phyloP scores from a whole-genome alignment of 2,888 invertebrate genomes.

The Pardosa pseudoannulata region DNA sequence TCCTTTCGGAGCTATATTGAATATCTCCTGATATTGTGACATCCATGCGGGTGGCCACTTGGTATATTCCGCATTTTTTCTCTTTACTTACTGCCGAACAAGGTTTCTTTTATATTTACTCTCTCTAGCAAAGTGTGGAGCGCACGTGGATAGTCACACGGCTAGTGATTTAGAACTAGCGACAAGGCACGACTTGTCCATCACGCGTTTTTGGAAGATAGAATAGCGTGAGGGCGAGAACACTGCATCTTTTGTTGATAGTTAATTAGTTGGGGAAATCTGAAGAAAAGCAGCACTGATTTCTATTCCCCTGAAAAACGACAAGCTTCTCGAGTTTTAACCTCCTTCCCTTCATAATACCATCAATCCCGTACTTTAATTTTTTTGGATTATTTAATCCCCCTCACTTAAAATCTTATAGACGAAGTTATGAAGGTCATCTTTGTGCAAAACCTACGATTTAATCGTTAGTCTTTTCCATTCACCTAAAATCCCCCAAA shows the following conservation, averaged over 20 bases:
- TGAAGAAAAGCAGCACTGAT: neutral
- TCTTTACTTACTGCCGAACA: neutral
- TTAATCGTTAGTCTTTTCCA: no score
- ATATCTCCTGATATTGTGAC: neutral
- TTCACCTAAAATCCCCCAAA: no score
- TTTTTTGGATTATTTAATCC: no score
- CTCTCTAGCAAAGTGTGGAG: constrained; percentile 33
- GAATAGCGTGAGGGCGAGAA: neutral
- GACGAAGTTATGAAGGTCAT: no score
- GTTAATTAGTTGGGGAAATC: neutral
- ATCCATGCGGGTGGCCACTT: neutral
- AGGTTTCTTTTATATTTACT: neutral
- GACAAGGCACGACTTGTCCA: constrained; percentile 7
- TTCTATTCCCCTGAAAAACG: neutral
- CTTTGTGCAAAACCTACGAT: no score
- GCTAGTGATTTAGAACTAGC: neutral
- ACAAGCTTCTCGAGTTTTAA: no score
- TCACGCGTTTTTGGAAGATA: neutral
- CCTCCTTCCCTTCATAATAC: no score
- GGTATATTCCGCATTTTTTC: neutral
- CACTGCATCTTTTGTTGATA: neutral
- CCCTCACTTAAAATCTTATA: no score
- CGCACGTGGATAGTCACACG: constrained; percentile 43
- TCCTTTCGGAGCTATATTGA: neutral
- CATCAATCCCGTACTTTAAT: no score